Conservation (phyloP, 2,113 vertebrate species). For the Blennius ocellaris region DNA sequence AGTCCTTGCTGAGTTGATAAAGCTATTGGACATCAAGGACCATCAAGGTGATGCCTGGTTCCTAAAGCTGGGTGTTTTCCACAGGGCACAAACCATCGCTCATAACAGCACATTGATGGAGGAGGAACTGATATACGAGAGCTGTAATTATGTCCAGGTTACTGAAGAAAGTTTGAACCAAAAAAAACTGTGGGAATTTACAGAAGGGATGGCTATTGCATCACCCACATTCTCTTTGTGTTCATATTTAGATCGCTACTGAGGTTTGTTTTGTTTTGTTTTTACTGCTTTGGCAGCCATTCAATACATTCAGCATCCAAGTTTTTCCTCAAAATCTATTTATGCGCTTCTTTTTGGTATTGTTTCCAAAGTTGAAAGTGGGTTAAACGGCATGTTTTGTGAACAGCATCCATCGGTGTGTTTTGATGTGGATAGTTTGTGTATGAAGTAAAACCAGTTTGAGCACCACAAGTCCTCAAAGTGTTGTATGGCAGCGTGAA, state of each 20-base stretch:
- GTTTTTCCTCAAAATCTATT: constrained; percentile 22
- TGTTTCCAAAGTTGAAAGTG: constrained; percentile 6
- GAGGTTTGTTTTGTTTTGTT: constrained; percentile 6
- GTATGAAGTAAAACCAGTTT: constrained; percentile 18
- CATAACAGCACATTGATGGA: constrained; percentile 20
- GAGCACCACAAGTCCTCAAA: constrained; percentile 42
- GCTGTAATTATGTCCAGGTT: constrained; percentile 62
- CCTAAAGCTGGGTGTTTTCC: constrained; percentile 25
- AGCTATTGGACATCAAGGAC: constrained; percentile 62
- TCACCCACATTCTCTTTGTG: constrained; percentile 31
- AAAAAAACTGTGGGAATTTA: constrained; percentile 45
- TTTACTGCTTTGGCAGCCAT: constrained; percentile 33
- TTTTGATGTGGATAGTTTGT: constrained; percentile 15
- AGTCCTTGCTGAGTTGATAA: constrained; percentile 48
- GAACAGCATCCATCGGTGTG: background rate
- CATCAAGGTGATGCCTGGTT: constrained; percentile 58
- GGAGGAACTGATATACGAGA: constrained; percentile 53
- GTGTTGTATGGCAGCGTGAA: constrained; percentile 43
- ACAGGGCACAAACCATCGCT: constrained; percentile 28
- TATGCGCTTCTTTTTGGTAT: constrained; percentile 1
- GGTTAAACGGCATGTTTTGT: constrained; percentile 12
- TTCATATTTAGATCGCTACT: constrained; percentile 35
- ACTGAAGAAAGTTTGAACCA: constrained; percentile 40
- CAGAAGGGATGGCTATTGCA: constrained; percentile 41
- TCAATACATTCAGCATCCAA: constrained; percentile 13